These are phyloP conservation scores for Sinocyclocheilus anshuiensis DNA, from an alignment of 2,113 vertebrate genomes.

Conservation along the genomic window DNA sequence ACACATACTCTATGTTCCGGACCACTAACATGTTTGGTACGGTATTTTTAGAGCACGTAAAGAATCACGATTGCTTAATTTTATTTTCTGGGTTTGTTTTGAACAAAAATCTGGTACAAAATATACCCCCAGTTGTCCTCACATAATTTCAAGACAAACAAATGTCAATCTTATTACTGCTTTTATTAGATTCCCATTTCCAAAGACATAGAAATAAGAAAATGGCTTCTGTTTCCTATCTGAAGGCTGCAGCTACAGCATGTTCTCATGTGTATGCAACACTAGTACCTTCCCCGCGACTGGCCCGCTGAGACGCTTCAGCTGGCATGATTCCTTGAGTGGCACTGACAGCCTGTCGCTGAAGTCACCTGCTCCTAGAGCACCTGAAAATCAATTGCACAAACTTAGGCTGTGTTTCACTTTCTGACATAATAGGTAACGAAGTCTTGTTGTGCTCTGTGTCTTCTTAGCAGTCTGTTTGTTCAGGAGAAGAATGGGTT, in stretches of 20 bases:
- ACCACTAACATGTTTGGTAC: no score
- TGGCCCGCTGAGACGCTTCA: slow-evolving; percentile 30
- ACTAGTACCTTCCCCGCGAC: background rate
- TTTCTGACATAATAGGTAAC: slow-evolving; percentile 53
- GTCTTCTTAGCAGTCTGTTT: slow-evolving; percentile 25
- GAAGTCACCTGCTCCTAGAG: slow-evolving; percentile 63
- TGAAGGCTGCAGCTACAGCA: background rate
- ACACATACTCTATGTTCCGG: no score
- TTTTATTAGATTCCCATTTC: no score
- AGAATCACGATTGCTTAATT: no score
- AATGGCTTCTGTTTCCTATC: no score
- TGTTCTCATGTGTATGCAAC: slow-evolving; percentile 16
- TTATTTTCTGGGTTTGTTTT: no score
- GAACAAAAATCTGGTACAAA: no score
- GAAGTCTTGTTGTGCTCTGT: slow-evolving; percentile 49
- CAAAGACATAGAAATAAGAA: no score
- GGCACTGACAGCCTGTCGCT: slow-evolving; percentile 68
- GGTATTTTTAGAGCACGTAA: no score
- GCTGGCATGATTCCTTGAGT: slow-evolving; percentile 42
- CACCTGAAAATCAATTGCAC: slow-evolving; percentile 73
- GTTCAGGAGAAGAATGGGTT: slow-evolving; percentile 2
- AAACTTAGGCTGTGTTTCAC: slow-evolving; percentile 56
- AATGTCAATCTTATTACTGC: no score
- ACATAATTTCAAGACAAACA: no score
- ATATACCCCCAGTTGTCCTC: no score